A percentile compares a stretch with the other conserved stretches of the same genome.
Evolutionary conservation across 1,140 invertebrate genomes (phyloP).

Genomic region (Drosophila nasuta): DNA sequence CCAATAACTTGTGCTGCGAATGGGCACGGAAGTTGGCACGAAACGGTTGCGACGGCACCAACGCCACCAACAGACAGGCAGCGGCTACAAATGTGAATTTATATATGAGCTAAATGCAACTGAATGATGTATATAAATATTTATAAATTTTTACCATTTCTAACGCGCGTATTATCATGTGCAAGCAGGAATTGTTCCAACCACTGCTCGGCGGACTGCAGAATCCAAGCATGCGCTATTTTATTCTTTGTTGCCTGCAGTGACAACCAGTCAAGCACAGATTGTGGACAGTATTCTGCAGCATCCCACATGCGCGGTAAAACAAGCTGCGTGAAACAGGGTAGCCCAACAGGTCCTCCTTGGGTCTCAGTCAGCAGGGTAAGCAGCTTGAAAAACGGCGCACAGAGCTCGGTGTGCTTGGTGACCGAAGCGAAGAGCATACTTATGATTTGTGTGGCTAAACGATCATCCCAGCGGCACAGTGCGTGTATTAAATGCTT

Average conservation of each 20-base stretch:
- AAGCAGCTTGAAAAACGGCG: conserved; percentile 96
- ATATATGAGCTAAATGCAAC: conserved; percentile 3
- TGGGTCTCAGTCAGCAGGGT: conserved; percentile 91
- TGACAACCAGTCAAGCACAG: conserved; percentile 96
- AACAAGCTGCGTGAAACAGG: conserved; percentile 95
- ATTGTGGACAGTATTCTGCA: conserved; percentile 94
- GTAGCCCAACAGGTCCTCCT: conserved; percentile 91
- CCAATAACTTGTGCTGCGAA: conserved; percentile 78
- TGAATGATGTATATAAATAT: background rate
- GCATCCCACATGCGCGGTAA: conserved; percentile 95
- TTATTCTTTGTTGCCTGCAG: conserved; percentile 94
- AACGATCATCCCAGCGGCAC: conserved; percentile 94
- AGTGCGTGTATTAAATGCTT: conserved; percentile 96
- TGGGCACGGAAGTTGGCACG: conserved; percentile 91
- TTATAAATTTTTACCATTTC: conserved; percentile 88
- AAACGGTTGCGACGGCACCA: conserved; percentile 95
- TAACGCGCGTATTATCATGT: conserved; percentile 93
- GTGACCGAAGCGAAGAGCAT: conserved; percentile 96
- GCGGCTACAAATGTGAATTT: conserved; percentile 88
- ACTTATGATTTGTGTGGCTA: conserved; percentile 93
- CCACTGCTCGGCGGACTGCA: conserved; percentile 94
- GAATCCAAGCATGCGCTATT: conserved; percentile 94
- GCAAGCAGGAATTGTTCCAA: conserved; percentile 95
- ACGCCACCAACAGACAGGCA: conserved; percentile 93
- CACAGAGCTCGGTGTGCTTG: conserved; percentile 93